Evolutionary conservation across 2,888 invertebrate species (phyloP).

Genomic region (Cheilosia urbana): DNA sequence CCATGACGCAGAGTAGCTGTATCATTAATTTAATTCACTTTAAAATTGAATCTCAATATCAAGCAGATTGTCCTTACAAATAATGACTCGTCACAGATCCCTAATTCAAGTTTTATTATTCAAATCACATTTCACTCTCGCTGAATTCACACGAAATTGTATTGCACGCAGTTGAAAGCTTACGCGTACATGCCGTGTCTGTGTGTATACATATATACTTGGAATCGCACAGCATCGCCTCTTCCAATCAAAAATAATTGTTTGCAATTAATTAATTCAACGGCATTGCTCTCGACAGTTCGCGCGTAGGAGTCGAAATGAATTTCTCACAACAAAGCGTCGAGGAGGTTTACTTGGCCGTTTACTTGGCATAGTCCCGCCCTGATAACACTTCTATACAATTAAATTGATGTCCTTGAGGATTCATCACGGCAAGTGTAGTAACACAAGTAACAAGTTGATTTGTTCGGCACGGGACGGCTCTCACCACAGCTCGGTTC

Average conservation of each 20-base stretch:
- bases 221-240: background rate
- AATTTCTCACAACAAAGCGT: constrained; percentile 50
- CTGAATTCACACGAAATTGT: constrained; percentile 49
- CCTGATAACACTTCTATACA: constrained; percentile 46
- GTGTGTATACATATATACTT: background rate
- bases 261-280: constrained; percentile 72
- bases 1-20: background rate
- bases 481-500: background rate
- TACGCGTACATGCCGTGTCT: background rate
- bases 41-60: constrained; percentile 53
- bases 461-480: constrained; percentile 42
- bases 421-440: constrained; percentile 55
- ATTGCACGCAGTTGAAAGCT: background rate
- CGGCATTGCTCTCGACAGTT: constrained; percentile 33
- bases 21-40: constrained; percentile 38
- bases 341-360: constrained; percentile 32
- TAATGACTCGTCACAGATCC: constrained; percentile 53
- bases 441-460: constrained; percentile 65
- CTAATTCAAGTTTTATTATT: constrained; percentile 67
- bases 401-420: constrained; percentile 65
- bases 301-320: constrained; percentile 61
- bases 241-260: constrained; percentile 68
- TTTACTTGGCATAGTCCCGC: background rate
- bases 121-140: constrained; percentile 66
- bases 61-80: constrained; percentile 49